Base-by-base conservation (phyloP, 2,797 vertebrate species). In the Streptopelia turtur region DNA sequence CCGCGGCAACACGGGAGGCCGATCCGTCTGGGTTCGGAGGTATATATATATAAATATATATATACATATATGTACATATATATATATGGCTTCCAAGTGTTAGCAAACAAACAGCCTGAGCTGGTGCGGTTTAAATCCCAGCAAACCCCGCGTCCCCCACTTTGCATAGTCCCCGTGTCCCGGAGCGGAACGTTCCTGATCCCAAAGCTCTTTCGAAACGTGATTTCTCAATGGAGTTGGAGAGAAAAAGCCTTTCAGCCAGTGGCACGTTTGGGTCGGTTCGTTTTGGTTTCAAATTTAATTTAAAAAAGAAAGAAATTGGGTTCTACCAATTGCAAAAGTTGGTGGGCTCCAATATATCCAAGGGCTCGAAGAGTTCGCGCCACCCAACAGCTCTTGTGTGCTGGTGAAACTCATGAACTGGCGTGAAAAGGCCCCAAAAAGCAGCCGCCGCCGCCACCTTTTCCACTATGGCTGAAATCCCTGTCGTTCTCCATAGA, bases 401-500 rank as follows among this genome's bases (percentile, higher is more conserved):
- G 31, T 37, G 15, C 16, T 15, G 43, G 5, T 63, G 45, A 25
- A 52, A 72, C 35, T 41, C 81, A 9, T 53, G 5, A 3, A 16
- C 18, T 47, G 72, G 69, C 56, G 25, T 21, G 61, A 53, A 87
- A 83, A 88, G 43, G 56, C 47, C 56, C 49, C 5, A 22, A 13
- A 16, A 28, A 68, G 45, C 56, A 68, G 89, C 66, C 45, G 41
- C 41, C 16, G 89, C 94, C 87, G 78, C 91, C 64, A 85, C 94
- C 94, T 94, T 96, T 95, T 94, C 97, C 97, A 94, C 91, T 77
- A 92, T 90, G 94, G 52, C 97, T 96, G 75, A 60, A 75, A 77
- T 92, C 91, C 85, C 95, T 56, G 95, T 66, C 89, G 92, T 95
- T 96, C 92, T 97, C 98, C 96, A 95, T 66, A 94, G 94, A 95